Base-by-base conservation (phyloP, 2,888 invertebrate species). In the Pristionchus entomophagus region DNA sequence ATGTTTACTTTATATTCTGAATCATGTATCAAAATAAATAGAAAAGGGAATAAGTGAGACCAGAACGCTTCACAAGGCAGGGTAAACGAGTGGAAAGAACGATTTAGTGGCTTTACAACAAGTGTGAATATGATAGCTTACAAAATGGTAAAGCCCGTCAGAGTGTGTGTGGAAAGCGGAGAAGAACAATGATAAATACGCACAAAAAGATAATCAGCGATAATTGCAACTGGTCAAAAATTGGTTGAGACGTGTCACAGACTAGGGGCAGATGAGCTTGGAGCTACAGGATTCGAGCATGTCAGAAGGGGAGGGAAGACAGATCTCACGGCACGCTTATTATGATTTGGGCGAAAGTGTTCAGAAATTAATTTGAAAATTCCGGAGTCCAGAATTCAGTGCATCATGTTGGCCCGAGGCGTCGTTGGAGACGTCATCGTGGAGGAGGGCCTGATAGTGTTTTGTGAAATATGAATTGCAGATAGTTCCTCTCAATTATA, bases 251-350 rank as follows among this genome's bases (percentile, higher is more conserved):
- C 19, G 17, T 35, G 73, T 73, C 45, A 73, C 73, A 73, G 73
- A 45, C 41, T 41, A 73, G 38, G 73, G 17, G n/a, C 4, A 26
- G 12, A 5, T 73, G 73, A 73, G 73, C 73, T 73, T 73, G 73
- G 73, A 73, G 73, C 73, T 73, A 73, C 56, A 19, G 73, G 22
- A 45, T 73, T 45, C 45, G 38, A 22, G 22, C 19, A n/a, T 14
- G 65, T 35, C 3, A 17, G 5, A 65, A 35, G 6, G 45, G 45
- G 45, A 65, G 19, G 4, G 4, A 65, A 5, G 65, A 65, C 65
- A 65, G 32, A 73, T 73, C 73, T n/a, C 73, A 69, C 69, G 38
- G 69, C 69, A 73, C 73, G 73, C 73, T 73, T 73, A 73, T 73
- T 73, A 73, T 8, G 45, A 45, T 65, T 65, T 65, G 65, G 65